Evolutionary conservation across 2,113 vertebrate species (phyloP), one percentile per base, ranked within the genome.

Genomic region (Sylvilagus bachmani): DNA sequence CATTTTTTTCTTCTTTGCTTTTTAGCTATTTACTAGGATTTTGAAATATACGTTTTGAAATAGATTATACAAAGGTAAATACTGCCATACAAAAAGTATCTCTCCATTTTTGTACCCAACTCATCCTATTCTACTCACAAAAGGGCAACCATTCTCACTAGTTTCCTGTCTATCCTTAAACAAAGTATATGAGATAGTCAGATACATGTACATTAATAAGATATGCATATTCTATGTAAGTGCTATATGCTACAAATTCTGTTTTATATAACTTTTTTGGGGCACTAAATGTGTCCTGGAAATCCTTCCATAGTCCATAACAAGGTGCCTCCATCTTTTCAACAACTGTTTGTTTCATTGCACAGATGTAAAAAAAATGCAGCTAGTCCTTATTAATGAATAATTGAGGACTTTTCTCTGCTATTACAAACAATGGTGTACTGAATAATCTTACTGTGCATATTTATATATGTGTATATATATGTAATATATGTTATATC

Each of bases 31-130:
- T 33, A 66, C 24, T 69, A 55, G 11, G 6, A 51, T 61, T 81
- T 67, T 61, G 0, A 44, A 86, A 86, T 25, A 36, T 27, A 0
- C 64, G 75, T 36, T 92, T 83, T 66, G 19, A 22, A 49, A 53
- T 33, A 84, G 77, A 75, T 84, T 66, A 90, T 78, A 71, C 14
- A 58, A 87, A 55, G 21, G 33, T 84, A 90, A 90, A 90, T 62
- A 75, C 19, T 29, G 22, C 25, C 33, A 61, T 21, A 88, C 21
- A 66, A 24, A 77, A 31, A 75, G 29, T n/a, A 31, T 62, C 10
- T 7, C 55, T 86, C 4, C 10, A 66, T 0, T 1, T 10, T 33
- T 33, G 55, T 13, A 27, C 55, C 25, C 19, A 24, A 19, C 3
- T 9, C 13, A 75, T 17, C 1, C 21, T 64, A 53, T 21, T 79